Conservation (phyloP, 2,797 vertebrate species). For the Menidia menidia region DNA sequence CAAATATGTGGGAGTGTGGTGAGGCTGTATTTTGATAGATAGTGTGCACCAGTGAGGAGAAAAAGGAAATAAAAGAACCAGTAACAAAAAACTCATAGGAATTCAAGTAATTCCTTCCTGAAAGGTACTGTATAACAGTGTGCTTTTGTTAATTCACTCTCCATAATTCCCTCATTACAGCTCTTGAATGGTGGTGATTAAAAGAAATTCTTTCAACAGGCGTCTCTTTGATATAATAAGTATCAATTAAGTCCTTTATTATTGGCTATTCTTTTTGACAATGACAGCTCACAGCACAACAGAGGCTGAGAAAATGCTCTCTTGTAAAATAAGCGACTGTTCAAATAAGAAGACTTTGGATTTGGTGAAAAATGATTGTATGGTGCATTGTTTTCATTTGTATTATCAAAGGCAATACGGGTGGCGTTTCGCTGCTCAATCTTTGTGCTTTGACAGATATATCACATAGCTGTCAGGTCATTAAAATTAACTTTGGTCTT, state of each 20-base stretch:
- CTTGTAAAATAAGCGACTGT: constrained; percentile 45
- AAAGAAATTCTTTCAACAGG: constrained; percentile 77
- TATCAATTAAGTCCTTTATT: constrained; percentile 81
- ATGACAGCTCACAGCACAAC: constrained; percentile 61
- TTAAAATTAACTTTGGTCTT: constrained; percentile 52
- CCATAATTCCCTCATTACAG: constrained; percentile 78
- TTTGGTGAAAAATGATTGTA: constrained; percentile 64
- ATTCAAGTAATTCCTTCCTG: constrained; percentile 63
- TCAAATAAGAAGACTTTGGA: constrained; percentile 49
- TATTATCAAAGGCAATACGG: constrained; percentile 53
- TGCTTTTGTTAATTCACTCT: constrained; percentile 75
- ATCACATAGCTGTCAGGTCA: constrained; percentile 51
- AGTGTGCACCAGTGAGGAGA: constrained; percentile 27
- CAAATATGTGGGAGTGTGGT: constrained; percentile 48
- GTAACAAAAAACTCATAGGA: constrained; percentile 37
- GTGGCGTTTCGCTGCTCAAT: constrained; percentile 44
- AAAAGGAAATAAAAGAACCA: constrained; percentile 4
- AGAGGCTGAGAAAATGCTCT: constrained; percentile 49
- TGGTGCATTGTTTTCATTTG: constrained; percentile 44
- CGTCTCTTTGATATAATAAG: constrained; percentile 76
- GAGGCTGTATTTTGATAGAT: constrained; percentile 56
- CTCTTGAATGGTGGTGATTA: constrained; percentile 77
- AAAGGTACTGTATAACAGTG: constrained; percentile 64
- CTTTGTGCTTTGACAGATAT: constrained; percentile 60
- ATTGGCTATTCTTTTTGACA: constrained; percentile 74